A percentile compares a stretch with the other conserved stretches of the same genome.
phyloP scores from a whole-genome alignment of 2,797 vertebrate genomes.

The Notolepis coatsorum region DNA sequence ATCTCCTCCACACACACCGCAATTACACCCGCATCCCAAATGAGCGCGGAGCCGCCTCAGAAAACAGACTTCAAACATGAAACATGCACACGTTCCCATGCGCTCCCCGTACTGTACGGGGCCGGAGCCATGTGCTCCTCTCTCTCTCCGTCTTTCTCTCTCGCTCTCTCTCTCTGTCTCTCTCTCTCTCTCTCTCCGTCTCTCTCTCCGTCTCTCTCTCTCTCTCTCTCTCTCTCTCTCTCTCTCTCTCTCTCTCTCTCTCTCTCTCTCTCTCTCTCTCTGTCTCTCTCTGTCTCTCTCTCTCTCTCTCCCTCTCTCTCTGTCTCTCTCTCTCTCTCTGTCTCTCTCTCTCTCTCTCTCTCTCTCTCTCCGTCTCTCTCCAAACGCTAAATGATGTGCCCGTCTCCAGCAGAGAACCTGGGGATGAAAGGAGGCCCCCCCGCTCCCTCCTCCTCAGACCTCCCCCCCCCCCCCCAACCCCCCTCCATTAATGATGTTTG shows the following conservation, averaged over 20 bases:
- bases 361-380: too few relatives aligned
- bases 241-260: too few relatives aligned
- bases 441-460: conserved; percentile 78
- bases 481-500: conserved; percentile 80
- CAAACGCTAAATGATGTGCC: conserved; percentile 81
- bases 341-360: too few relatives aligned
- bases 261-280: too few relatives aligned
- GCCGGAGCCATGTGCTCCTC: conserved; percentile 79
- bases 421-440: conserved; percentile 79
- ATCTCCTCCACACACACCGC: conserved; percentile 96
- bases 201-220: too few relatives aligned
- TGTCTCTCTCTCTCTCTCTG: too few relatives aligned
- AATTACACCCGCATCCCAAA: conserved; percentile 95
- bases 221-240: too few relatives aligned
- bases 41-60: conserved; percentile 85
- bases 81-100: conserved; percentile 77
- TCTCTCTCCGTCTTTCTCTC: too few relatives aligned
- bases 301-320: too few relatives aligned
- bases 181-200: too few relatives aligned
- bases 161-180: too few relatives aligned
- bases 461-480: conserved; percentile 79
- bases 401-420: conserved; percentile 79
- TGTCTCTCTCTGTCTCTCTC: too few relatives aligned
- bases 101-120: conserved; percentile 66
- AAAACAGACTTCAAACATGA: conserved; percentile 85